Evolutionary conservation across 2,797 vertebrate species (phyloP).

Genomic region (Semaprochilodus insignis): DNA sequence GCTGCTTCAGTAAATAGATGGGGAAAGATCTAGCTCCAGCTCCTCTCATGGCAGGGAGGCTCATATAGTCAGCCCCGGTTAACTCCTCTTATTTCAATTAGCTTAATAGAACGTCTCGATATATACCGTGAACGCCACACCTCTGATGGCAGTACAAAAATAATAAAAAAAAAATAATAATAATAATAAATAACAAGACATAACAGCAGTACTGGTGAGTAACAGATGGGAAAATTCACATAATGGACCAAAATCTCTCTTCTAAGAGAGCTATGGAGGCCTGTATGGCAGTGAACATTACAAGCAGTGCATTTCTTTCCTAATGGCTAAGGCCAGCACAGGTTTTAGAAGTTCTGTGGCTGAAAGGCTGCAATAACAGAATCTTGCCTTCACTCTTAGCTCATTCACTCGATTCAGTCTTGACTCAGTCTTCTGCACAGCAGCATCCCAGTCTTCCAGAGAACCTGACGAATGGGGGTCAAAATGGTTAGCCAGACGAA

Average conservation of each 20-base stretch:
- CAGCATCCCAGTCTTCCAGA: constrained; percentile 94
- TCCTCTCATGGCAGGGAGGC: background rate
- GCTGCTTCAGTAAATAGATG: background rate
- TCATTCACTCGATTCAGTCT: constrained; percentile 89
- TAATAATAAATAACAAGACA: too few relatives aligned
- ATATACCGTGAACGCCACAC: background rate
- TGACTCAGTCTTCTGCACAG: constrained; percentile 92
- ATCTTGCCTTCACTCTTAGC: constrained; percentile 88
- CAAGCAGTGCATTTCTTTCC: background rate
- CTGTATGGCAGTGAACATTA: background rate
- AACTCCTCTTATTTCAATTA: constrained; percentile 15
- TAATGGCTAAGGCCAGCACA: background rate
- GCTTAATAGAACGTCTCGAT: background rate
- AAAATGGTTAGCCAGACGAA: background rate
- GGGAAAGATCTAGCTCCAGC: background rate
- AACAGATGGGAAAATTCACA: too few relatives aligned
- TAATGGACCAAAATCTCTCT: background rate
- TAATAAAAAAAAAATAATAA: too few relatives aligned
- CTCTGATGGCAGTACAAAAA: background rate
- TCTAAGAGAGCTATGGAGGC: too few relatives aligned
- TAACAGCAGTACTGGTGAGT: background rate
- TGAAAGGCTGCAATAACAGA: background rate
- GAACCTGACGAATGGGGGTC: constrained; percentile 78
- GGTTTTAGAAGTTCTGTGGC: background rate
- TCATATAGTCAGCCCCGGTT: background rate